A percentile compares a stretch with the other conserved stretches of the same genome.
Conservation (phyloP, 2,113 vertebrate species). For the Chaetops frenatus region DNA sequence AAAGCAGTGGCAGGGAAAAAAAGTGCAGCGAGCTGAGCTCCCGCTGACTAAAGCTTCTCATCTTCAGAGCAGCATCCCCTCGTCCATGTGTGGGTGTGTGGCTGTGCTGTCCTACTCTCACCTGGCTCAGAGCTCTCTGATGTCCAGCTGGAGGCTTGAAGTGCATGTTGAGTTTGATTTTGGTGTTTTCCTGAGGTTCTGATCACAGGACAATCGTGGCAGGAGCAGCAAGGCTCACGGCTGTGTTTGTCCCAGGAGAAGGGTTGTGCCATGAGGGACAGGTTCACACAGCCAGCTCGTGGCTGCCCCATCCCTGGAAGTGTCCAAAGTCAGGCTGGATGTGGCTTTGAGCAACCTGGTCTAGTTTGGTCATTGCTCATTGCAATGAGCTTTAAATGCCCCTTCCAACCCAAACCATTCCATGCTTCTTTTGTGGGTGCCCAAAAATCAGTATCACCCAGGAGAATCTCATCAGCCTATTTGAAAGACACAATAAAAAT, state of each 20-base stretch:
- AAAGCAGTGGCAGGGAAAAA: neutral
- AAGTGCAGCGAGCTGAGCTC: neutral
- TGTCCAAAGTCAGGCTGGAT: neutral
- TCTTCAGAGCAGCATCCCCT: neutral
- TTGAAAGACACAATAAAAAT: neutral
- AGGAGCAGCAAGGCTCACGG: neutral
- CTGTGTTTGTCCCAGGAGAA: neutral
- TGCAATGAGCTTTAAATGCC: neutral
- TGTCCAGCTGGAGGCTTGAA: neutral
- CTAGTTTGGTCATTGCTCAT: no score
- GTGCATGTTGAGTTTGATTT: neutral
- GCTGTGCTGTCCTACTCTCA: neutral
- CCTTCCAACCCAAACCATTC: neutral
- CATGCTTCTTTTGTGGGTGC: neutral
- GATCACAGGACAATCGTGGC: no score
- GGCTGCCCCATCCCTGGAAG: neutral
- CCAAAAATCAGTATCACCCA: fast-evolving
- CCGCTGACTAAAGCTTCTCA: neutral
- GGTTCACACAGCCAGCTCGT: neutral
- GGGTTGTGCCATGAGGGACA: neutral
- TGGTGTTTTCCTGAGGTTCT: neutral
- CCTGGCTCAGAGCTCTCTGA: neutral
- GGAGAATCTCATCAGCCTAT: neutral
- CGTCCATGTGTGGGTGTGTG: fast-evolving
- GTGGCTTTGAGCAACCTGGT: neutral